phyloP scores from a whole-genome alignment of 2,888 invertebrate genomes.

The Balanococcus diminutus region DNA sequence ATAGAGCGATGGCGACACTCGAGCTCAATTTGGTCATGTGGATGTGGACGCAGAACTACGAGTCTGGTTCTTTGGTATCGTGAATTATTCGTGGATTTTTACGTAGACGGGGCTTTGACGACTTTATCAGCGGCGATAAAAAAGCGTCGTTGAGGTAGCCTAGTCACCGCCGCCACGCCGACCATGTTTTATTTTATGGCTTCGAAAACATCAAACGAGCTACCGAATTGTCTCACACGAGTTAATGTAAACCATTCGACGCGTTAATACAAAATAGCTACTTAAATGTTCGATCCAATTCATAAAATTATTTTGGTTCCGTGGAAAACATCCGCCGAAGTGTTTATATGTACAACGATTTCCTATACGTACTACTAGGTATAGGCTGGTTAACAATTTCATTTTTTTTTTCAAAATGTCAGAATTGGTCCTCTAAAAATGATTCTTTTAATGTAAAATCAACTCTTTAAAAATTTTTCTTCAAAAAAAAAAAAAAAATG shows the following conservation, averaged over 20 bases:
- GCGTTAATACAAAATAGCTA: slow-evolving; percentile 1
- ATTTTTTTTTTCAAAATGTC: too few species aligned
- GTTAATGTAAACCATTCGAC: not conserved
- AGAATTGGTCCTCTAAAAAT: too few species aligned
- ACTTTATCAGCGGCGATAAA: slow-evolving; percentile 28
- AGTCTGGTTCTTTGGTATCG: not conserved
- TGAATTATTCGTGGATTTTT: slow-evolving; percentile 19
- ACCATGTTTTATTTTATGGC: slow-evolving; percentile 37
- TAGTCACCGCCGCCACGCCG: not conserved
- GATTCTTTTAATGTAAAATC: too few species aligned
- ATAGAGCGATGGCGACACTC: not conserved
- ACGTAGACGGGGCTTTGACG: not conserved
- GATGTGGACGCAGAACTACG: not conserved
- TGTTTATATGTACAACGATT: not conserved
- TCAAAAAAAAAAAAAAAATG: too few species aligned
- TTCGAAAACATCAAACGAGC: slow-evolving; percentile 26
- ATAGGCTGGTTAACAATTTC: too few species aligned
- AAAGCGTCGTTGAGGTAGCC: not conserved
- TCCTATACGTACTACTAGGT: too few species aligned
- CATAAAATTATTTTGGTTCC: not conserved
- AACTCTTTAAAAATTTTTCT: too few species aligned
- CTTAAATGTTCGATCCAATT: not conserved
- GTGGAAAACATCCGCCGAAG: not conserved
- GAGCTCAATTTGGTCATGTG: slow-evolving; percentile 14
- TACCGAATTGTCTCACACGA: slow-evolving; percentile 27